These are phyloP conservation scores for Falco punctatus DNA, from an alignment of 2,113 vertebrate species.

Conservation along the genomic window DNA sequence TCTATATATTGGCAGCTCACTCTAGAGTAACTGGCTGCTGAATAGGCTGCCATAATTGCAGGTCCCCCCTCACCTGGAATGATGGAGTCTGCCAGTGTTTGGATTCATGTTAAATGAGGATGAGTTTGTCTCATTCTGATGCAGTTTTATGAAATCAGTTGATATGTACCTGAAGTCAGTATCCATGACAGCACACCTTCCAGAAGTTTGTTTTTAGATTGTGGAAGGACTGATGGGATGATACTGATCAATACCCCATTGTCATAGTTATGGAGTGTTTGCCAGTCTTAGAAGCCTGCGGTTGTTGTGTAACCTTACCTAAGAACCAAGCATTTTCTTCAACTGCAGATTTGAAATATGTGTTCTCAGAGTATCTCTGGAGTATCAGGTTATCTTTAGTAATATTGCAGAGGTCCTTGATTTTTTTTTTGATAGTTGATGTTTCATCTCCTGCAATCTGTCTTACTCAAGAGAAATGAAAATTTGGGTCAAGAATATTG, in stretches of 20 bases:
- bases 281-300: not conserved
- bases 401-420: not conserved
- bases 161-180: not conserved
- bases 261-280: not conserved
- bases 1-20: accelerated
- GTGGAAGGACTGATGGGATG: not conserved
- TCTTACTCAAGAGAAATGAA: not conserved
- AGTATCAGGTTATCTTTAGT: not conserved
- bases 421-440: not conserved
- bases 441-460: not conserved
- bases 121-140: not conserved
- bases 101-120: not conserved
- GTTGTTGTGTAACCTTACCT: too few relatives aligned
- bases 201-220: not conserved
- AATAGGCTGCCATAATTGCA: not conserved
- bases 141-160: not conserved
- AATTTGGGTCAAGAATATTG: not conserved
- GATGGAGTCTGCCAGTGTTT: not conserved
- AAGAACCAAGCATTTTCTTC: not conserved
- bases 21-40: not conserved
- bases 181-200: not conserved
- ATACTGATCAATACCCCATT: not conserved
- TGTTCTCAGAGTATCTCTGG: not conserved
- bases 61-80: not conserved
- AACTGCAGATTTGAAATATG: not conserved